Evolutionary conservation across 2,797 vertebrate genomes (phyloP).

Genomic region (Acanthurus tractus): DNA sequence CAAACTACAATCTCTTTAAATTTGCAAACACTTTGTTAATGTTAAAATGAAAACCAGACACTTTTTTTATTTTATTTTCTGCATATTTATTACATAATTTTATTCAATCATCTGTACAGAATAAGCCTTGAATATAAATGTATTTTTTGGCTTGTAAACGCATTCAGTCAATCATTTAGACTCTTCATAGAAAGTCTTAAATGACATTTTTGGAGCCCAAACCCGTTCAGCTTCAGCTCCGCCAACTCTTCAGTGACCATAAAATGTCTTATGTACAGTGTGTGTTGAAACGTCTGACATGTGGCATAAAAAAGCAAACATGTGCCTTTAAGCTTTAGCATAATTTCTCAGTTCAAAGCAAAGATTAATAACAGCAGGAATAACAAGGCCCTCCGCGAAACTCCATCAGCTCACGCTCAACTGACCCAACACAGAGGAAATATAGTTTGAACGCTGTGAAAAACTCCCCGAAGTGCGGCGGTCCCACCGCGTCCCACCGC

Average conservation of each 20-base stretch:
- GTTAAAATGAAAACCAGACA: not conserved
- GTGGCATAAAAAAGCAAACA: constrained; percentile 66
- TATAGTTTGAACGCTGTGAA: constrained; percentile 52
- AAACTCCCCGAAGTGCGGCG: constrained; percentile 36
- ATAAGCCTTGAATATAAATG: not conserved
- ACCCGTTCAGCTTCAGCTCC: not conserved
- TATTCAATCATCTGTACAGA: not conserved
- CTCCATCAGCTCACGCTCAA: constrained; percentile 67
- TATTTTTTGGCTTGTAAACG: not conserved
- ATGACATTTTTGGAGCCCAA: constrained; percentile 1
- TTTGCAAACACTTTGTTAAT: too few species aligned
- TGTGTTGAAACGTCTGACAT: constrained; percentile 59
- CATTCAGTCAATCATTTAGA: constrained; percentile 7
- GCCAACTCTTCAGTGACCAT: constrained; percentile 34
- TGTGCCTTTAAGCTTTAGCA: constrained; percentile 48
- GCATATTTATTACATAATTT: not conserved
- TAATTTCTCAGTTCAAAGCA: constrained; percentile 67
- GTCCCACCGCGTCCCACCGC: constrained; percentile 38
- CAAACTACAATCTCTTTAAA: too few species aligned
- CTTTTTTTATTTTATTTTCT: not conserved
- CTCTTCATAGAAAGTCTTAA: not conserved
- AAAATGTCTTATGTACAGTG: constrained; percentile 37
- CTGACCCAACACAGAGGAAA: constrained; percentile 67
- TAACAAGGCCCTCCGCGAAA: constrained; percentile 58
- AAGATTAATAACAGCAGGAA: constrained; percentile 72